Evolutionary conservation across 2,888 invertebrate genomes (phyloP).

Genomic region (Thalpophila matura): DNA sequence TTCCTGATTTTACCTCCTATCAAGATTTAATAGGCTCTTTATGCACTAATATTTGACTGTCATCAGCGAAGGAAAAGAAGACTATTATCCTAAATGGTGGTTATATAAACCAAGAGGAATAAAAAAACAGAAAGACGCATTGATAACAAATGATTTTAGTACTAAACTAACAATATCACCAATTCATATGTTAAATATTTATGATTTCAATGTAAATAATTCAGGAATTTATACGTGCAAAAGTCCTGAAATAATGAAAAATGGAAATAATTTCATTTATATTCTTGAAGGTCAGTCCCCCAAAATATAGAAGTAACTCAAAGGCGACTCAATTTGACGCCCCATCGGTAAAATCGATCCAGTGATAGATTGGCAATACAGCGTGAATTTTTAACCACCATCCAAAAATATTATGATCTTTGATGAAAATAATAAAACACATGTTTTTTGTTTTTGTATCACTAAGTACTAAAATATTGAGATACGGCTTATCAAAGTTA

Average conservation of each 20-base stretch:
- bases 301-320: neutral
- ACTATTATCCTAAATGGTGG: conserved; percentile 63
- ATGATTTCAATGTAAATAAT: conserved; percentile 56
- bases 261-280: conserved; percentile 40
- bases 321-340: no score
- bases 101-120: conserved; percentile 58
- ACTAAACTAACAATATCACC: conserved; percentile 44
- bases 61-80: conserved; percentile 46
- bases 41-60: conserved; percentile 2
- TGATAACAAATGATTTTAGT: conserved; percentile 18
- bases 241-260: conserved; percentile 20
- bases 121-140: conserved; percentile 26
- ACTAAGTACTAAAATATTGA: no score
- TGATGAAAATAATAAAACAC: no score
- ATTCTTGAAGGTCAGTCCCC: conserved; percentile 56
- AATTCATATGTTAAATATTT: conserved; percentile 58
- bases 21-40: no score
- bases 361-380: no score
- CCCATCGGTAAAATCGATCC: no score
- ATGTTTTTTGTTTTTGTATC: no score
- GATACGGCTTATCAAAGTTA: no score
- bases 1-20: no score
- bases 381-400: no score
- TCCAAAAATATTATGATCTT: no score
- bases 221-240: conserved; percentile 68